Evolutionary conservation across 2,113 vertebrate genomes (phyloP).

Genomic region (Sinocyclocheilus maitianheensis): DNA sequence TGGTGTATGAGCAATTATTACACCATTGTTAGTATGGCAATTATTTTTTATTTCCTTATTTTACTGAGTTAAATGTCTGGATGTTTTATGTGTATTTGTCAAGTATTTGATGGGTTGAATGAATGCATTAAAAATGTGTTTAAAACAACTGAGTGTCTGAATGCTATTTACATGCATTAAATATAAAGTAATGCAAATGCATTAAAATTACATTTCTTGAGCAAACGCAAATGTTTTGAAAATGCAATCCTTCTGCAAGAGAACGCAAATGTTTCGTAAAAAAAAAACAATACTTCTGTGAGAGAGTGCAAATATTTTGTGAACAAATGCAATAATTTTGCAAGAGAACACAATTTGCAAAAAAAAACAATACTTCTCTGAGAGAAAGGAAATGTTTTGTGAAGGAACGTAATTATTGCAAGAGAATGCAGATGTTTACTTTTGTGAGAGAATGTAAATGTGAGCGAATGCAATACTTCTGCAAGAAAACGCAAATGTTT

Average conservation of each 20-base stretch:
- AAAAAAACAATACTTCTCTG: too few relatives aligned
- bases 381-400: not conserved
- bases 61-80: not conserved
- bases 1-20: not conserved
- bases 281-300: not conserved
- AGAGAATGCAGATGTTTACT: not conserved
- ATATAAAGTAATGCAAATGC: not conserved
- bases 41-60: not conserved
- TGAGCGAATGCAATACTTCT: not conserved
- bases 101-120: not conserved
- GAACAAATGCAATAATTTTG: too few relatives aligned
- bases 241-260: too few relatives aligned
- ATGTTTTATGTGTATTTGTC: not conserved
- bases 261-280: not conserved
- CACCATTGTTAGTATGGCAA: not conserved
- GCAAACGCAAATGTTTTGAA: not conserved
- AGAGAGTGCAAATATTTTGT: too few relatives aligned
- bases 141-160: not conserved
- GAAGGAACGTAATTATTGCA: not conserved
- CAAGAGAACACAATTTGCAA: too few relatives aligned
- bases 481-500: too few relatives aligned
- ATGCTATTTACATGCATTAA: not conserved
- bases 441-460: not conserved
- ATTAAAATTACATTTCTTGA: too few relatives aligned
- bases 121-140: not conserved